Evolutionary conservation across 2,888 invertebrate species (phyloP), one percentile per base, ranked within the genome.

Genomic region (Gnatocerus cornutus): DNA sequence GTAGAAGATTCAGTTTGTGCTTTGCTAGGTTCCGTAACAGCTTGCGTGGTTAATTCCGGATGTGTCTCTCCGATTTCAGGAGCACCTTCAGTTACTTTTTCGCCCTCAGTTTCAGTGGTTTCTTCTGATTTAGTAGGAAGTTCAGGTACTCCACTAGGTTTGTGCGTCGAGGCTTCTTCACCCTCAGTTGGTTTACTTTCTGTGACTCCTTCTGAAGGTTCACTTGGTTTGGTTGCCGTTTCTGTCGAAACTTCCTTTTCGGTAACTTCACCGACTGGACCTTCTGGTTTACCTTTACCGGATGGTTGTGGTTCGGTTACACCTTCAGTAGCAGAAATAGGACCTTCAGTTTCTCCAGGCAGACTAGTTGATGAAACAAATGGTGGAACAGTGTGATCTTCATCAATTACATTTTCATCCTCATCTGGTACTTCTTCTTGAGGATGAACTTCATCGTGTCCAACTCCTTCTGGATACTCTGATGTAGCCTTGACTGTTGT

Each of bases 1-100:
- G 12, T 21, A 6, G 52, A 71, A 37, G 69, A 58, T 56, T 65
- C 66, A 50, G 73, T 37, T 21, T 76, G 67, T 69, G 71, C 43
- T 27, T 52, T 62, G 16, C 48, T 27, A 56, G 30, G 5, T 65
- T 68, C 59, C 12, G 59, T 8, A 68, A 63, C 52, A 58, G 62
- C 52, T 55, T 58, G 41, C n/a, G 56, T 58, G 29, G 50, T 27
- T n/a, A 8, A 5, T 41, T 62, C 48, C 50, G 13, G 50, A 33
- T 14, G 12, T 14, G 7, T 41, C 53, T 64, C 50, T 29, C 4
- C 21, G 21, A 21, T 4, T 21, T 4, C 21, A 21, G 58, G 13
- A 1, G 8, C 37, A 27, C 10, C 8, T 43, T 30, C 58, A 41
- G 41, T 41, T 4, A 21, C 39, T 65, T 63, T 45, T 64, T 29